Percentiles rank a stretch among this genome's conserved stretches.
These are phyloP conservation scores for Morpho helenor DNA, from an alignment of 2,888 invertebrate genomes.

Conservation along the genomic window DNA sequence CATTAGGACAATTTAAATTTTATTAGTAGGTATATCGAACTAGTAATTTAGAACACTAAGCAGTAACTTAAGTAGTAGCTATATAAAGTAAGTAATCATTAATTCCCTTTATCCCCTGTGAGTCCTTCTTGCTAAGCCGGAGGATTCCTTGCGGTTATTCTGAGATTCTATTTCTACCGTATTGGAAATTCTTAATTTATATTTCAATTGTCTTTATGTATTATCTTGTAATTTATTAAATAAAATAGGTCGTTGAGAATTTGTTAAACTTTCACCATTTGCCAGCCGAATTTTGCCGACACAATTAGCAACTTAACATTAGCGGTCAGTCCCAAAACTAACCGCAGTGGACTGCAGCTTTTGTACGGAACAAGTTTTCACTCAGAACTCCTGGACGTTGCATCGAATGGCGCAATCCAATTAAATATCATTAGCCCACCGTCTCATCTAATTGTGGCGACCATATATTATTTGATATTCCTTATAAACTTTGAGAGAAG, in stretches of 20 bases:
- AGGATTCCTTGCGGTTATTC: too few relatives aligned
- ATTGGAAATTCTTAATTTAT: too few relatives aligned
- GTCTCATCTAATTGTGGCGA: slow-evolving; percentile 40
- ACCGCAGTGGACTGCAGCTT: slow-evolving; percentile 31
- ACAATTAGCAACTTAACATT: slow-evolving; percentile 49
- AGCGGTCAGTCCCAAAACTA: slow-evolving; percentile 34
- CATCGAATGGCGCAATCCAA: slow-evolving; percentile 55
- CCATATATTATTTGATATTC: slow-evolving; percentile 39
- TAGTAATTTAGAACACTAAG: too few relatives aligned
- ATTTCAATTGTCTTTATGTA: too few relatives aligned
- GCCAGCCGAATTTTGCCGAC: slow-evolving; percentile 31
- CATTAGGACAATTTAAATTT: too few relatives aligned
- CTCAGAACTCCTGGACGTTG: slow-evolving; percentile 42
- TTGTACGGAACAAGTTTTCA: slow-evolving; percentile 44
- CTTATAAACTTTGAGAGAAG: slow-evolving; percentile 4
- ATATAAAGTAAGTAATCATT: too few relatives aligned
- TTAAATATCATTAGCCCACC: slow-evolving; percentile 55
- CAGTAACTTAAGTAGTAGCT: too few relatives aligned
- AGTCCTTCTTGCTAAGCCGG: too few relatives aligned
- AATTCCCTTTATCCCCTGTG: too few relatives aligned
- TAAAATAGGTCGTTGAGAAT: background rate
- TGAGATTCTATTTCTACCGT: too few relatives aligned
- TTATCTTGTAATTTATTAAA: too few relatives aligned
- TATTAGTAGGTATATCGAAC: too few relatives aligned
- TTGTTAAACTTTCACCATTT: slow-evolving; percentile 2